Evolutionary conservation across 2,113 vertebrate species (phyloP), one percentile per base, ranked within the genome.

Genomic region (Macrotis lagotis): DNA sequence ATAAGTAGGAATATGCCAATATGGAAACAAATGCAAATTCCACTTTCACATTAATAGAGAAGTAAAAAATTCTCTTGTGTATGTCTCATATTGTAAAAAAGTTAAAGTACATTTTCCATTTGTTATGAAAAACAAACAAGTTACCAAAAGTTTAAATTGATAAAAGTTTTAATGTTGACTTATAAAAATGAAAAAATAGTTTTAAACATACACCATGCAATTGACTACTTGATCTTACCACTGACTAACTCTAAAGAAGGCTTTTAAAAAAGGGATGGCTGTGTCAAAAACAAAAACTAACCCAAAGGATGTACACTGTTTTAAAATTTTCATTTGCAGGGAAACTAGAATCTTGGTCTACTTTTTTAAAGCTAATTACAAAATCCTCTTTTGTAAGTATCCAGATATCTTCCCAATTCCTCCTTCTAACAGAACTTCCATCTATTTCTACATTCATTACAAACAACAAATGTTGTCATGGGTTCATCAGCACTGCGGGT

Each of bases 151-250:
- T 94, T 98, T 98, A 98, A 83, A 97, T 97, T 98, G 98, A 98
- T 98, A 98, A 99, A 99, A 98, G 97, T 99, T 98, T n/a, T 98
- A 99, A 99, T 99, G 98, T 98, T 98, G 98, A 99, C 99, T 99
- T 99, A 99, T 99, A 99, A 99, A 99, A 99, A 99, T 98, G 97
- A 98, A 97, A 99, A 96, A 97, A 98, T 95, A 98, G 98, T 97
- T 98, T 98, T 97, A 98, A 98, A 98, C 97, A 98, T 98, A 98
- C 98, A 98, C 98, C 98, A 98, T 98, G 99, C 98, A 99, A 97
- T 97, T 98, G 98, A 98, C 98, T 98, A 94, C 97, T 97, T 98
- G 96, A 96, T 97, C 97, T 97, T 97, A 98, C 97, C 98, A 98
- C 97, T 97, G 98, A 98, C 98, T 98, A 99, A 98, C 98, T 98